Percentiles rank a stretch among this genome's conserved stretches.
Evolutionary conservation across 92 coral and sea anemone genomes (phyloP).

Genomic region (Phymanthus crucifer): DNA sequence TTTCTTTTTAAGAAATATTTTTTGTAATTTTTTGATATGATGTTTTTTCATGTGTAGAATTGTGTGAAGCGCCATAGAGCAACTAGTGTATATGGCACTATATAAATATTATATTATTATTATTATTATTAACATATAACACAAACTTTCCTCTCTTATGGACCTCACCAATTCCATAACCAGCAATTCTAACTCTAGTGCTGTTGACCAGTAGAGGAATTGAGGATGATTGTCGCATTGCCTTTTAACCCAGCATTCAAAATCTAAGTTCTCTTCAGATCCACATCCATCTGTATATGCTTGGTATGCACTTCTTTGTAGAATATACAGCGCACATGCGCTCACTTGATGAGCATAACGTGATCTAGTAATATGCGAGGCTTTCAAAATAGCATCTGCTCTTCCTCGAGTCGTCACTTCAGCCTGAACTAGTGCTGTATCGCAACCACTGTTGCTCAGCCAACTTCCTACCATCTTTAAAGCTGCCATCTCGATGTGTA

Average conservation of each 20-base stretch:
- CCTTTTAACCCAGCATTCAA: conserved; percentile 12
- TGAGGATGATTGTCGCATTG: conserved; percentile 17
- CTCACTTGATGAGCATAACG: conserved; percentile 64
- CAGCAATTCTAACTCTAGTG: conserved; percentile 29
- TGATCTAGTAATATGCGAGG: conserved; percentile 42
- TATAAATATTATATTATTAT: no score
- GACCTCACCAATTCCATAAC: conserved; percentile 34
- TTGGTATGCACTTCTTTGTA: conserved; percentile 21
- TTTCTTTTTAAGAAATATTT: no score
- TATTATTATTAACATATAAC: conserved; percentile 17
- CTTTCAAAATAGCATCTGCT: conserved; percentile 44
- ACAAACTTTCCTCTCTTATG: conserved; percentile 42
- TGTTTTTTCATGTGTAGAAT: conserved; percentile 46
- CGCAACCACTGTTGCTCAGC: conserved; percentile 46
- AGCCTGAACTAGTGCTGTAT: conserved; percentile 35
- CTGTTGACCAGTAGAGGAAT: conserved; percentile 46
- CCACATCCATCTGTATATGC: not conserved
- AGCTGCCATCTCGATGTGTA: conserved; percentile 49
- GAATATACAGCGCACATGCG: conserved; percentile 42
- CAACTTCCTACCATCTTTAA: conserved; percentile 40
- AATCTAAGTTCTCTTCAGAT: conserved; percentile 2
- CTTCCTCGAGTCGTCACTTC: conserved; percentile 44
- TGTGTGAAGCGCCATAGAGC: no score
- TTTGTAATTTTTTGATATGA: no score
- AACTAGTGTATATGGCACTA: no score